These are phyloP conservation scores for Clupea harengus DNA, from an alignment of 2,113 vertebrate genomes.

Conservation along the genomic window DNA sequence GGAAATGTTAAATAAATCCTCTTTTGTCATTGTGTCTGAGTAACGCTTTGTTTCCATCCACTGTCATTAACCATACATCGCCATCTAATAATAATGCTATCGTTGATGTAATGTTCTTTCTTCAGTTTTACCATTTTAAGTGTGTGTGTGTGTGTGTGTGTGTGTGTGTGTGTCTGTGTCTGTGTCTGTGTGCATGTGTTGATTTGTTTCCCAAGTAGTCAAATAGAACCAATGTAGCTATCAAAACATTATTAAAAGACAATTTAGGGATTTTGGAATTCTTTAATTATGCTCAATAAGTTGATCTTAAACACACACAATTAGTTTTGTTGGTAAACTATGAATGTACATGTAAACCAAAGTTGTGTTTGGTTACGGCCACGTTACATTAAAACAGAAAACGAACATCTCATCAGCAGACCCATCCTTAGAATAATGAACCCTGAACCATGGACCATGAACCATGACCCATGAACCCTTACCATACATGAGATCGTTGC, in stretches of 20 bases:
- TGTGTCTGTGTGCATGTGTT: too few species aligned
- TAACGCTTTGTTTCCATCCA: too few species aligned
- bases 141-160: too few species aligned
- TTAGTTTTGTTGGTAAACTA: not conserved
- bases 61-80: too few species aligned
- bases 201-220: too few species aligned
- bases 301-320: not conserved
- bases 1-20: not conserved
- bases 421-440: not conserved
- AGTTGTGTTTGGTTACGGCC: not conserved
- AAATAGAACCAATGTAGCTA: too few species aligned
- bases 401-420: not conserved
- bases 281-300: not conserved
- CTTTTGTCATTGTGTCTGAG: not conserved
- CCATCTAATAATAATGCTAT: too few species aligned
- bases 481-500: not conserved
- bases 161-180: too few species aligned
- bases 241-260: not conserved
- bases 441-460: too few species aligned
- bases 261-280: too few species aligned
- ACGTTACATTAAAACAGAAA: not conserved
- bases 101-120: not conserved
- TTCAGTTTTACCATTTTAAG: not conserved
- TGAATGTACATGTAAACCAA: not conserved
- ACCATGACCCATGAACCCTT: not conserved